These are phyloP conservation scores for Steromphala cineraria DNA, from an alignment of 2,888 invertebrate genomes.

Conservation along the genomic window DNA sequence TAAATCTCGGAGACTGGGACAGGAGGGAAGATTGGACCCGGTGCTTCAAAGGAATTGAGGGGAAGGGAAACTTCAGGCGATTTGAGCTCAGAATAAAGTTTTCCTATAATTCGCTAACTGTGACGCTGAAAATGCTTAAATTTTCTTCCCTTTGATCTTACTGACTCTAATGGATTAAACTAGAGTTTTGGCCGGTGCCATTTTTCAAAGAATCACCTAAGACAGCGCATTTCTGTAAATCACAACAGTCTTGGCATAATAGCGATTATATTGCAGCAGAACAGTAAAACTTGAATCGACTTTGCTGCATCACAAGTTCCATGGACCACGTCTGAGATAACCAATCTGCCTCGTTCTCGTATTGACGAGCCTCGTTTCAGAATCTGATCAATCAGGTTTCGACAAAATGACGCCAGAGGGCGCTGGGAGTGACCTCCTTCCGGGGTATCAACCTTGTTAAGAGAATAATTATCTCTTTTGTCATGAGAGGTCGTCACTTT, in stretches of 20 bases:
- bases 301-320: neutral
- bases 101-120: constrained; percentile 20
- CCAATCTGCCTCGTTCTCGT: neutral
- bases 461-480: constrained; percentile 10
- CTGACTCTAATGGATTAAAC: constrained; percentile 18
- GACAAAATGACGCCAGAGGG: constrained; percentile 1
- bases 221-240: constrained; percentile 1
- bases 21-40: neutral
- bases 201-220: constrained; percentile 9
- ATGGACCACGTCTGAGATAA: neutral
- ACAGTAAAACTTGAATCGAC: constrained; percentile 12
- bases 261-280: neutral
- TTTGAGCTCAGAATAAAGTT: constrained; percentile 20
- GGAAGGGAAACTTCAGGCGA: constrained; percentile 3
- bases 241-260: constrained; percentile 10
- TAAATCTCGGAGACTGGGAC: constrained; percentile 11
- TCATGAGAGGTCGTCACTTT: neutral
- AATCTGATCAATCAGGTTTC: neutral
- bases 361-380: neutral
- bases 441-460: constrained; percentile 2
- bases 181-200: neutral
- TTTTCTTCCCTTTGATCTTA: constrained; percentile 14
- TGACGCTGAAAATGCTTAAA: neutral
- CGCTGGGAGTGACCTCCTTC: constrained; percentile 3
- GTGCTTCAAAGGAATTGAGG: constrained; percentile 1